Evolutionary conservation across 2,113 vertebrate genomes (phyloP).

Genomic region (Vidua chalybeata): DNA sequence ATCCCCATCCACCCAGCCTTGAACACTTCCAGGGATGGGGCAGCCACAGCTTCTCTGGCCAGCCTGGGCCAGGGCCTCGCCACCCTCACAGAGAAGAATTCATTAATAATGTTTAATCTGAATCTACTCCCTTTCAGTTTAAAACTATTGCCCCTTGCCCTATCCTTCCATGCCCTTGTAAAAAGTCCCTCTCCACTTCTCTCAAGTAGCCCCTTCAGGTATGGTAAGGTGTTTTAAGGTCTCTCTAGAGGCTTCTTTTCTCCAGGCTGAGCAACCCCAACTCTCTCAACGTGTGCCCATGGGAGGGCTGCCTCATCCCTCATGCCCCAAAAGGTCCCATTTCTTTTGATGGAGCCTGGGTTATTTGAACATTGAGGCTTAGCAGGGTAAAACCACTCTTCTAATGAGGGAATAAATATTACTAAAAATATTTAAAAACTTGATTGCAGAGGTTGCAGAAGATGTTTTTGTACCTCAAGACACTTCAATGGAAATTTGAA

Average conservation of each 20-base stretch:
- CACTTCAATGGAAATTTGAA: not conserved
- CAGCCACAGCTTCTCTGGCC: not conserved
- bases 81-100: not conserved
- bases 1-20: not conserved
- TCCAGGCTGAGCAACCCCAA: rapidly evolving
- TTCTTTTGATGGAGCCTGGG: not conserved
- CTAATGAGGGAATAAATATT: not conserved
- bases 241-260: not conserved
- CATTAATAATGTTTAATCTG: not conserved
- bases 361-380: not conserved
- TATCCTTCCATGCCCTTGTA: not conserved
- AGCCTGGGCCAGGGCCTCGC: not conserved
- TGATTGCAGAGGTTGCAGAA: not conserved
- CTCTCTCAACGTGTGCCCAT: no score
- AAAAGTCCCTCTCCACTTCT: not conserved
- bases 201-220: not conserved
- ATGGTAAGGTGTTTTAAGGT: not conserved
- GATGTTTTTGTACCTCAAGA: not conserved
- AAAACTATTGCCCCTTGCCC: not conserved
- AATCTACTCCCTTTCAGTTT: not conserved
- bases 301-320: not conserved
- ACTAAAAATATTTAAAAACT: not conserved
- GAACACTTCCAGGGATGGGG: not conserved
- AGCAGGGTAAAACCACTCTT: not conserved
- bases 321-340: not conserved